Conservation (phyloP, 2,888 invertebrate genomes). For the Caenorhabditis afra region DNA sequence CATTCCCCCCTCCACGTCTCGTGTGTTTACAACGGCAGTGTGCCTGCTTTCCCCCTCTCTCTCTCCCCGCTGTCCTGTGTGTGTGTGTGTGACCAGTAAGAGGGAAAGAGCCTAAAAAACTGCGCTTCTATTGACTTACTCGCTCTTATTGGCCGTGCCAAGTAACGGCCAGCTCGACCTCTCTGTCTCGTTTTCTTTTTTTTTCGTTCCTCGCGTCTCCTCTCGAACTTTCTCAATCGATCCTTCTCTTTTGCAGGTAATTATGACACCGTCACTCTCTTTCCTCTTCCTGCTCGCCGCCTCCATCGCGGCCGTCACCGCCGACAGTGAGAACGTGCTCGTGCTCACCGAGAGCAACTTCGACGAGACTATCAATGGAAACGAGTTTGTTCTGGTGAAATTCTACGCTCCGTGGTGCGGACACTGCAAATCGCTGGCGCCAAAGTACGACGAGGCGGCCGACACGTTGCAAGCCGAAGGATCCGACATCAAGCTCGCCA, state of each 20-base stretch:
- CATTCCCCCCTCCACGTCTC: slow-evolving; percentile 14
- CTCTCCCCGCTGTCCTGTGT: background rate
- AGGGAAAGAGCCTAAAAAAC: slow-evolving; percentile 6
- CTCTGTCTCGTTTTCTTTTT: background rate
- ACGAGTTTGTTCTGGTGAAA: slow-evolving; percentile 84
- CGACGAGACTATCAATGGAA: slow-evolving; percentile 86
- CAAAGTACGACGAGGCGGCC: slow-evolving; percentile 90
- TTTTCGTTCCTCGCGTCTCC: background rate
- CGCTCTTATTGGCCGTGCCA: slow-evolving; percentile 21
- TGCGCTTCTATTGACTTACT: slow-evolving; percentile 19
- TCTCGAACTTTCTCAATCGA: background rate
- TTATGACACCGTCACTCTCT: slow-evolving; percentile 37
- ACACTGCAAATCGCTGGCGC: slow-evolving; percentile 82
- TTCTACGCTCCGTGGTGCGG: slow-evolving; percentile 67
- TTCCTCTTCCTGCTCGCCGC: slow-evolving; percentile 27
- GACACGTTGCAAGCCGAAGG: slow-evolving; percentile 84
- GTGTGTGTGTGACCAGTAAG: slow-evolving; percentile 30
- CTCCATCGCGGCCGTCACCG: slow-evolving; percentile 19
- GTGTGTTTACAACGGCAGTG: slow-evolving; percentile 13
- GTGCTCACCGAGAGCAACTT: slow-evolving; percentile 87
- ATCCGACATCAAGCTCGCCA: slow-evolving; percentile 90
- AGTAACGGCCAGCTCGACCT: slow-evolving; percentile 13
- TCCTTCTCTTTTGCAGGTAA: slow-evolving; percentile 61
- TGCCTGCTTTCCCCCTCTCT: slow-evolving; percentile 11
- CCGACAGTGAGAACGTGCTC: slow-evolving; percentile 80